These are phyloP conservation scores for Agrilus planipennis DNA, from an alignment of 1,140 invertebrate species.

Conservation along the genomic window DNA sequence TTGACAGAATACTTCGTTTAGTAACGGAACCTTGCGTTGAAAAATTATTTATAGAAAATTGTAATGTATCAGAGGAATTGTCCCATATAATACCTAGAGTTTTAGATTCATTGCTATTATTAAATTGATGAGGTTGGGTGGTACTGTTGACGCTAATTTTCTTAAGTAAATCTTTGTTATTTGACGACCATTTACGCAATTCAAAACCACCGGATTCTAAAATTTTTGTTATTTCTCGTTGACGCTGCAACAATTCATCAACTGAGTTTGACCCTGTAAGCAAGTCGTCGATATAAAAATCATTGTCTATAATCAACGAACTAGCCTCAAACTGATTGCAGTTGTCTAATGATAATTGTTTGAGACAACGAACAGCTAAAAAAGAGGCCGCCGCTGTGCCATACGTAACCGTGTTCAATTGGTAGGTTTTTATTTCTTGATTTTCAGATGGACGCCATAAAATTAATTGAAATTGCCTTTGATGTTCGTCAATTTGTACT, in stretches of 20 bases:
- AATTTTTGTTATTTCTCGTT: not conserved
- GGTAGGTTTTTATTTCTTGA: conserved; percentile 20
- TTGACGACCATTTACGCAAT: too few species aligned
- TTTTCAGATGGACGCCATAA: too few species aligned
- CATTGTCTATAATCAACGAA: not conserved
- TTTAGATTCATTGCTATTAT: not conserved
- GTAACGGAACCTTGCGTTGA: not conserved
- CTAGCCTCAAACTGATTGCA: not conserved
- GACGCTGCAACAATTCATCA: conserved; percentile 3
- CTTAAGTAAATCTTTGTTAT: not conserved
- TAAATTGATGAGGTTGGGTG: not conserved
- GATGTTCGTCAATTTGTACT: too few species aligned
- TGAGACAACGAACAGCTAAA: too few species aligned
- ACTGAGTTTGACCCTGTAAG: conserved; percentile 5
- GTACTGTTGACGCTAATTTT: not conserved
- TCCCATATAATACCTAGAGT: not conserved
- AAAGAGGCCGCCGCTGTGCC: too few species aligned
- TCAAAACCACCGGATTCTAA: not conserved
- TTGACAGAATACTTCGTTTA: not conserved
- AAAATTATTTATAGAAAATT: not conserved
- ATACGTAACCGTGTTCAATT: too few species aligned
- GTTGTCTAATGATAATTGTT: conserved; percentile 6
- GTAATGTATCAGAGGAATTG: not conserved
- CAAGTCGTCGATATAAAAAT: too few species aligned
- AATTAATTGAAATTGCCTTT: too few species aligned